Conservation (phyloP, 2,888 invertebrate species). For the Nymphalis c-album region DNA sequence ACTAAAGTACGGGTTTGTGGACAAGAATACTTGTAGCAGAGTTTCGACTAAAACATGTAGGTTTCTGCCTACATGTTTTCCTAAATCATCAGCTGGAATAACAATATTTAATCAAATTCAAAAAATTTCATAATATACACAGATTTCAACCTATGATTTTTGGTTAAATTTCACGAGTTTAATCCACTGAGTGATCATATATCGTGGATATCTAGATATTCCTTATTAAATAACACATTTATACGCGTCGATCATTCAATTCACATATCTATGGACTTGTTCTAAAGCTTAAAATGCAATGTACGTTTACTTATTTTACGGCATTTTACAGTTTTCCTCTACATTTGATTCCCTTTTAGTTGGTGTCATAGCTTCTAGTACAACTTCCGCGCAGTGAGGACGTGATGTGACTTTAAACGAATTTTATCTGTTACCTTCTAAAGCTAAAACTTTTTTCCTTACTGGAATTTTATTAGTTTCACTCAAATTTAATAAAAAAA, state of each 20-base stretch:
- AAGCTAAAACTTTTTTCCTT: slow-evolving; percentile 7
- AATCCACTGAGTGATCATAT: too few species aligned
- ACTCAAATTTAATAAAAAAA: not conserved
- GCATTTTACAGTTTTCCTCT: not conserved
- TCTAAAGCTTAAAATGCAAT: slow-evolving; percentile 5
- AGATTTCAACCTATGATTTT: too few species aligned
- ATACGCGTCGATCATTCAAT: not conserved
- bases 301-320: not conserved
- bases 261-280: not conserved
- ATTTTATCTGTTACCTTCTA: slow-evolving; percentile 19
- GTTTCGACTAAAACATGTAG: too few species aligned
- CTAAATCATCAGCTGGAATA: too few species aligned
- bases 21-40: too few species aligned
- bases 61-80: too few species aligned
- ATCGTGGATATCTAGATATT: too few species aligned
- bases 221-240: too few species aligned
- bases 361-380: slow-evolving; percentile 24
- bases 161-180: too few species aligned
- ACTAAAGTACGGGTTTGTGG: too few species aligned
- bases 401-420: slow-evolving; percentile 21
- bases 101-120: too few species aligned
- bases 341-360: slow-evolving; percentile 15
- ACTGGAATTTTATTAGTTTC: slow-evolving; percentile 1
- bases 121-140: too few species aligned
- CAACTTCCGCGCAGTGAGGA: slow-evolving; percentile 16